A percentile compares a stretch with the other conserved stretches of the same genome.
These are phyloP conservation scores for Abramis brama DNA, from an alignment of 2,113 vertebrate species.

Conservation along the genomic window DNA sequence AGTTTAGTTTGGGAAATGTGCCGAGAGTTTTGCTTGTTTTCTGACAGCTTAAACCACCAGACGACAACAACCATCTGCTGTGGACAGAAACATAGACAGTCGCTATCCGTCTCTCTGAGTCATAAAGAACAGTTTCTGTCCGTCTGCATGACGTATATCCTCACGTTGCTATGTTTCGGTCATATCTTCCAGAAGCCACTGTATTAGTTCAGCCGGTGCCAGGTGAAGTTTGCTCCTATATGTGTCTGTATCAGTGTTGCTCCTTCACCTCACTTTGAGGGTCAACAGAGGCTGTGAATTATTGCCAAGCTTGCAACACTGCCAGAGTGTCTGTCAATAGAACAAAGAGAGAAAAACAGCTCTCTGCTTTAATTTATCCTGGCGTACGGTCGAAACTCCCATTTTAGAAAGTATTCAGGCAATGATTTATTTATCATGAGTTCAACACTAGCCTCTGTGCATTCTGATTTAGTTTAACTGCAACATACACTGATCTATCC, in stretches of 20 bases:
- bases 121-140: conserved; percentile 12
- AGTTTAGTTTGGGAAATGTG: conserved; percentile 1
- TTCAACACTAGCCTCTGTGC: conserved; percentile 51
- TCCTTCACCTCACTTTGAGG: conserved; percentile 56
- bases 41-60: conserved; percentile 17
- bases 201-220: conserved; percentile 2
- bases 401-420: conserved; percentile 61
- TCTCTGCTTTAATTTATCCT: conserved; percentile 52
- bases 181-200: not conserved
- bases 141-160: not conserved
- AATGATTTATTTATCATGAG: conserved; percentile 64
- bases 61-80: conserved; percentile 40
- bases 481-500: too few relatives aligned
- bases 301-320: conserved; percentile 70
- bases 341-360: conserved; percentile 34
- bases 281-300: conserved; percentile 55
- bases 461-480: conserved; percentile 44
- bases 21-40: conserved; percentile 25
- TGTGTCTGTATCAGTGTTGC: conserved; percentile 9
- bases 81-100: conserved; percentile 17
- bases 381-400: conserved; percentile 54
- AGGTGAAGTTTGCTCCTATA: not conserved
- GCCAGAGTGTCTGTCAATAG: conserved; percentile 53
- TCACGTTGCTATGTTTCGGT: not conserved
- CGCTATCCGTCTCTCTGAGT: not conserved